Base-by-base conservation (phyloP, 2,888 invertebrate genomes). In the Eudemis profundana region DNA sequence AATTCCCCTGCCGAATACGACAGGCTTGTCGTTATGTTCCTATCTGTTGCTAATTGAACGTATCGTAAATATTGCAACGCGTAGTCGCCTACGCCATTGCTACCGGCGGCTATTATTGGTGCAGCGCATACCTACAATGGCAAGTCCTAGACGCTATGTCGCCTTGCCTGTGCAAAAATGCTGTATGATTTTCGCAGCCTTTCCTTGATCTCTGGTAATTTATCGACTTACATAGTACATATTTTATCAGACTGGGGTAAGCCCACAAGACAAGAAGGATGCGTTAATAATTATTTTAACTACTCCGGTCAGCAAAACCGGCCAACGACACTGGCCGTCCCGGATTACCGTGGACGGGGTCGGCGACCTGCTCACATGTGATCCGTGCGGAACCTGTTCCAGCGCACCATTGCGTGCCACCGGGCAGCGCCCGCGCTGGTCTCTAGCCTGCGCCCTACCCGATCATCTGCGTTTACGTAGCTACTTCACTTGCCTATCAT, bases 331-430 rank as follows among this genome's bases (percentile, higher is more conserved):
- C 27, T 53, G 51, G 44, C 53, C 47, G 46, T 65, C 78, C 81
- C 80, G 79, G 86, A 87, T 83, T 82, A 84, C 82, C 81, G 85
- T 81, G 79, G 79, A 77, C 74, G 77, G 78, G 90, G 87, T 90
- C 89, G 80, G 68, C 77, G 88, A 89, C 86, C 90, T 79, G 72
- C 72, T 68, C 86, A 89, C 87, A 87, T 89, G 87, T 89, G 87
- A 84, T 87, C 85, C 78, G 81, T 78, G 79, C 81, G 77, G 83
- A 83, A 87, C 90, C 89, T 86, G 90, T 90, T 90, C 87, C 83
- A 78, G 79, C 85, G 80, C 82, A 84, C 86, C 82, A 88, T 85
- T 85, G 77, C 75, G 78, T 75, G 77, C 74, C 75, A 73, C 79
- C 76, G 80, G 79, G 74, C 76, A 78, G 81, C 40, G 29, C 73